Percentiles rank a stretch among this genome's conserved stretches.
These are phyloP conservation scores for Tuta absoluta DNA, from an alignment of 2,888 invertebrate species.

Conservation along the genomic window DNA sequence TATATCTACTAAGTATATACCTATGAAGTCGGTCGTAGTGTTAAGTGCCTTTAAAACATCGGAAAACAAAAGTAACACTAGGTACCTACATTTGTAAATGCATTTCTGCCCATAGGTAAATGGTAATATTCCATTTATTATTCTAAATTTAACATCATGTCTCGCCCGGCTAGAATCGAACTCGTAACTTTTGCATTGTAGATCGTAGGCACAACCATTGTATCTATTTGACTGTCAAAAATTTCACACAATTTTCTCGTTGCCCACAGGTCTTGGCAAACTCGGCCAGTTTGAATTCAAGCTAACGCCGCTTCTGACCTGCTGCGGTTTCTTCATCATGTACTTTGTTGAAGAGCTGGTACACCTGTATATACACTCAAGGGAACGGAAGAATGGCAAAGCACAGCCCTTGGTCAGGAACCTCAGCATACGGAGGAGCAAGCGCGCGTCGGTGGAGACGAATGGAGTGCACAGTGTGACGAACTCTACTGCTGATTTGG, in stretches of 20 bases:
- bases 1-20: too few species aligned
- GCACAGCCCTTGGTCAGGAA: constrained; percentile 65
- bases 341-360: constrained; percentile 90
- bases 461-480: constrained; percentile 60
- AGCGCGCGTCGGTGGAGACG: constrained; percentile 37
- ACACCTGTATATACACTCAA: constrained; percentile 83
- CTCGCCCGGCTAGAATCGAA: not conserved
- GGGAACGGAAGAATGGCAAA: constrained; percentile 64
- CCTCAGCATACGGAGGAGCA: constrained; percentile 68
- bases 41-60: too few species aligned
- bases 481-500: constrained; percentile 71
- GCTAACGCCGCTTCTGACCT: constrained; percentile 86
- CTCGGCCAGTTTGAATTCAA: constrained; percentile 82
- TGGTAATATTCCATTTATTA: too few species aligned
- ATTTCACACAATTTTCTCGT: not conserved
- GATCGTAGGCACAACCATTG: not conserved
- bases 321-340: constrained; percentile 88
- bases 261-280: constrained; percentile 53
- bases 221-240: too few species aligned
- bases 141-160: too few species aligned
- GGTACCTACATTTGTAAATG: too few species aligned
- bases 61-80: too few species aligned
- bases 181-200: too few species aligned
- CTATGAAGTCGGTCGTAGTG: too few species aligned
- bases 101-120: too few species aligned